Conservation (phyloP, 2,113 vertebrate species). For the Zosterops hypoxanthus region DNA sequence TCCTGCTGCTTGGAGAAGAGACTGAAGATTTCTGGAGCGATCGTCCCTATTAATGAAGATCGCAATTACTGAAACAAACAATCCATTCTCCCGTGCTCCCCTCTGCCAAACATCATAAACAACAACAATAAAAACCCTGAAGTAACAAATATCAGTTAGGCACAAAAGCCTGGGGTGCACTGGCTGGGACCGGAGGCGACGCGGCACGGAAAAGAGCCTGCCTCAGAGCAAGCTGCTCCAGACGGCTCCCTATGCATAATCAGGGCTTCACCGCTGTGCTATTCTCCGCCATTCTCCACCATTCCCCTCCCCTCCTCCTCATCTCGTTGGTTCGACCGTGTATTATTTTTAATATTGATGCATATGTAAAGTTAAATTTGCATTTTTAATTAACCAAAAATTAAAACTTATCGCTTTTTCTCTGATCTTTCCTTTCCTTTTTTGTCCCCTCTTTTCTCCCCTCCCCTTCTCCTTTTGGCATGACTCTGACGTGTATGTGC, state of each 20-base stretch:
- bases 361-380: slow-evolving; percentile 91
- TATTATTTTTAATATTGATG: slow-evolving; percentile 92
- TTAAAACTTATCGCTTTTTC: slow-evolving; percentile 50
- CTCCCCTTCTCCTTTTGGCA: not conserved
- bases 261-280: slow-evolving; percentile 72
- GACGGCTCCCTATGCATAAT: slow-evolving; percentile 79
- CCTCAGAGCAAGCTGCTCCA: slow-evolving; percentile 60
- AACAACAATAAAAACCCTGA: slow-evolving; percentile 45
- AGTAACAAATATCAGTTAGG: slow-evolving; percentile 60
- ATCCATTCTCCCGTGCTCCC: not conserved
- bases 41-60: slow-evolving; percentile 70
- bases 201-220: slow-evolving; percentile 57
- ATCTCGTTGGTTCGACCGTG: slow-evolving; percentile 83
- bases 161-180: slow-evolving; percentile 17
- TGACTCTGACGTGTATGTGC: slow-evolving; percentile 48
- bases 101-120: slow-evolving; percentile 33
- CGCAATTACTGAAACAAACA: slow-evolving; percentile 72
- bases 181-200: not conserved
- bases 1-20: slow-evolving; percentile 74
- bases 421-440: not conserved
- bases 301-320: not conserved
- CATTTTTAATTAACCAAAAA: slow-evolving; percentile 74
- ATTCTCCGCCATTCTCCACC: not conserved
- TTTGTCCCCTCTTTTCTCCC: not conserved
- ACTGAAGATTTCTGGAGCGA: slow-evolving; percentile 68